phyloP scores from a whole-genome alignment of 2,113 vertebrate genomes.

The Dasypus novemcinctus region DNA sequence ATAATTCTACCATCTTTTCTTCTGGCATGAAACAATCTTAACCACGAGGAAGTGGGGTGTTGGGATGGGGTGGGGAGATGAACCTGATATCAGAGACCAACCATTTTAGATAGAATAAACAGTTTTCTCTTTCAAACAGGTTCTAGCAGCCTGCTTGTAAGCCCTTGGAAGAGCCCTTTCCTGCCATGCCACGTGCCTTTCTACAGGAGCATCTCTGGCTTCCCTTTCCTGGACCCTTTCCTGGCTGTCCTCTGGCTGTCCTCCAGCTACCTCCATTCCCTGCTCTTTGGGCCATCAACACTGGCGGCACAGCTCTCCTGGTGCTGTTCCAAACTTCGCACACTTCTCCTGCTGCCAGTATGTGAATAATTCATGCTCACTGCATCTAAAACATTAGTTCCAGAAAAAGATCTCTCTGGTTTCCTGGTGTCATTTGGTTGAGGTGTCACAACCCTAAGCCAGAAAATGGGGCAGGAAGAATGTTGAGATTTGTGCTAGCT shows the following conservation, averaged over 20 bases:
- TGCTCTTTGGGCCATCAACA: background rate
- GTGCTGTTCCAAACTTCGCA: background rate
- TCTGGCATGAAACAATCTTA: background rate
- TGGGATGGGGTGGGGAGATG: no score
- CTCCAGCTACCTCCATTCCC: background rate
- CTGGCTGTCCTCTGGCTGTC: background rate
- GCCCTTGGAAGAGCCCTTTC: background rate
- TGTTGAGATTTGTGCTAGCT: background rate
- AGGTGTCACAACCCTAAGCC: background rate
- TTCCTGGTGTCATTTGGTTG: background rate
- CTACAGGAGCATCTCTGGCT: background rate
- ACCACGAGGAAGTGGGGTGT: background rate
- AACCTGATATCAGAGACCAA: background rate
- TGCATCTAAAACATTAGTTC: conserved; percentile 38
- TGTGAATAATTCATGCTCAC: conserved; percentile 19
- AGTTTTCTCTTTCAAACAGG: background rate
- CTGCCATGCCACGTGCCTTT: background rate
- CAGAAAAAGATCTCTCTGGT: conserved; percentile 15
- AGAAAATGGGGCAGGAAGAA: background rate
- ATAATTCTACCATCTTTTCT: background rate
- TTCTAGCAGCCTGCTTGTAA: background rate
- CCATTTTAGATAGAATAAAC: background rate
- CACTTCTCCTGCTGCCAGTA: background rate
- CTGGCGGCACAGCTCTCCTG: background rate
- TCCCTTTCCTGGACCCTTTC: background rate